A percentile compares a stretch with the other conserved stretches of the same genome.
Evolutionary conservation across 2,888 invertebrate species (phyloP).

Genomic region (Cryptus viduatorius): DNA sequence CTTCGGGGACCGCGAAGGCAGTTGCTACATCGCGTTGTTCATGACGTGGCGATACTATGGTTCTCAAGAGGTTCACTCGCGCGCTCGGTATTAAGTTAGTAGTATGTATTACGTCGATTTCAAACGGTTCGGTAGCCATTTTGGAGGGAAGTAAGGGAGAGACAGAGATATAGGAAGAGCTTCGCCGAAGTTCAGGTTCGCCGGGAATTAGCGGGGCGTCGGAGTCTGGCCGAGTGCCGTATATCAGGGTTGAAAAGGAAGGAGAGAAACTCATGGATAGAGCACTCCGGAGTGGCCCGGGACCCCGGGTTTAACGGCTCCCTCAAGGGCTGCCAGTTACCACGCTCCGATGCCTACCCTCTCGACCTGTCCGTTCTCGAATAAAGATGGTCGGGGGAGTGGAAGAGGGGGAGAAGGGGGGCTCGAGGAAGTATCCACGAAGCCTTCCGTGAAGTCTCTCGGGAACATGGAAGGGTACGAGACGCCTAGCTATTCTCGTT

Average conservation of each 20-base stretch:
- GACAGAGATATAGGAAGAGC: conserved; percentile 31
- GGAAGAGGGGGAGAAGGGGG: conserved; percentile 58
- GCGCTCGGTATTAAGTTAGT: conserved; percentile 10
- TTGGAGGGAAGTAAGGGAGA: conserved; percentile 61
- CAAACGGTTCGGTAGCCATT: conserved; percentile 49
- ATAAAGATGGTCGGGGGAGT: conserved; percentile 82
- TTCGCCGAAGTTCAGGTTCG: conserved; percentile 59
- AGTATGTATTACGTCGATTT: conserved; percentile 55
- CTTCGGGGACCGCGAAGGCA: conserved; percentile 56
- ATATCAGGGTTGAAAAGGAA: conserved; percentile 74
- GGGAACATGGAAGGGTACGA: conserved; percentile 75
- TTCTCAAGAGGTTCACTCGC: conserved; percentile 18
- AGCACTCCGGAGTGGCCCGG: conserved; percentile 78
- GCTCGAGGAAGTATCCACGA: conserved; percentile 76
- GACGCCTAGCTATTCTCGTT: conserved; percentile 47
- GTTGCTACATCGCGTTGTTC: conserved; percentile 46
- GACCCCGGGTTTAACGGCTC: conserved; percentile 84
- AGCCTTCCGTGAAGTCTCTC: conserved; percentile 54
- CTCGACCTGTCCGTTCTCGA: conserved; percentile 82
- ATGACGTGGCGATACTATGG: conserved; percentile 24
- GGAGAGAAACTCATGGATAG: conserved; percentile 65
- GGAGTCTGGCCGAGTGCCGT: conserved; percentile 71
- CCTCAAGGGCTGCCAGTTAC: conserved; percentile 84
- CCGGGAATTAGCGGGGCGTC: conserved; percentile 76
- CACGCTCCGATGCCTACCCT: conserved; percentile 85